Conservation (phyloP, 2,888 invertebrate genomes). For the Eurytoma californica region DNA sequence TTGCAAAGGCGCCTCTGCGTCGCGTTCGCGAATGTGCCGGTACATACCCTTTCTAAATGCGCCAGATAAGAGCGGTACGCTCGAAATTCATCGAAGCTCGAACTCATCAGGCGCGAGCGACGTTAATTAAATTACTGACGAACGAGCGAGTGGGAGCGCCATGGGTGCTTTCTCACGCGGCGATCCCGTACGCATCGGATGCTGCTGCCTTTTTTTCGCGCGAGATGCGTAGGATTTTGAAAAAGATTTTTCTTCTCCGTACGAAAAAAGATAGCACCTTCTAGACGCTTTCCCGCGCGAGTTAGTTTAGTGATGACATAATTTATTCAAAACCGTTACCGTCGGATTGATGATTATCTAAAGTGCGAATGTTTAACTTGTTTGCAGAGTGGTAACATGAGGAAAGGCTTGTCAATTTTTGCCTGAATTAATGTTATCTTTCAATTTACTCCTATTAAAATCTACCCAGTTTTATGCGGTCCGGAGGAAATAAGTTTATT, state of each 20-base stretch:
- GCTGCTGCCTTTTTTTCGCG: background rate
- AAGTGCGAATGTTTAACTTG: background rate
- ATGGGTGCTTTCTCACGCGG: background rate
- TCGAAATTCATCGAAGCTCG: constrained; percentile 30
- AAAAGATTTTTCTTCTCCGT: no score
- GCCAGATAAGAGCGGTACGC: constrained; percentile 7
- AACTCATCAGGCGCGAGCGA: background rate
- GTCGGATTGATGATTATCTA: background rate
- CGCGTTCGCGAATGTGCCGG: background rate
- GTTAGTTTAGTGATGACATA: background rate
- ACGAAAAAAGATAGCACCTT: no score
- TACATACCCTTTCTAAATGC: constrained; percentile 6
- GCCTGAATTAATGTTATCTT: background rate
- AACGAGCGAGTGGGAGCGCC: background rate
- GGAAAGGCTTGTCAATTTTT: background rate
- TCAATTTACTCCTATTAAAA: background rate
- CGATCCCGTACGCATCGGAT: constrained; percentile 27
- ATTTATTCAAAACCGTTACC: background rate
- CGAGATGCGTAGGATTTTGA: background rate
- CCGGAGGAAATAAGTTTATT: no score
- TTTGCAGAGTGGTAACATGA: no score
- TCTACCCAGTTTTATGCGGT: background rate
- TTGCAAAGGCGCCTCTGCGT: background rate
- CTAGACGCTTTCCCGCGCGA: no score
- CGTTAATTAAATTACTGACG: constrained; percentile 45